Conservation (phyloP, 2,113 vertebrate species). For the Myotis brandtii region DNA sequence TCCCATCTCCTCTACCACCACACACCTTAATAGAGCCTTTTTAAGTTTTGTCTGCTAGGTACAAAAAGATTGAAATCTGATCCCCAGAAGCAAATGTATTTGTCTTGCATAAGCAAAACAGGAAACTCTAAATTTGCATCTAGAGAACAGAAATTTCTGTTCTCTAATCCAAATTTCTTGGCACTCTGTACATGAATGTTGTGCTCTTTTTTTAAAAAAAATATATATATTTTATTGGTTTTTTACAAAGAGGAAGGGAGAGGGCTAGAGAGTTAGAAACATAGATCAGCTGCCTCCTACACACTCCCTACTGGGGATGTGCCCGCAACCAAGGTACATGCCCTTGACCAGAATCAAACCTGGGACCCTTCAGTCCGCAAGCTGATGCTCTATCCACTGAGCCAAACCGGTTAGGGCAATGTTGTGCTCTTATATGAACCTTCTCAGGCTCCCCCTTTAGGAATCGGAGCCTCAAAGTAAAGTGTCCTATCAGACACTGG, state of each 20-base stretch:
- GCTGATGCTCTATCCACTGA: too few relatives aligned
- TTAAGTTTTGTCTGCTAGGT: not conserved
- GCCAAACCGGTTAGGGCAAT: not conserved
- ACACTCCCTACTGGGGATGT: too few relatives aligned
- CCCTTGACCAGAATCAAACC: too few relatives aligned
- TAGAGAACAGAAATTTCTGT: slow-evolving; percentile 2
- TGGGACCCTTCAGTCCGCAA: too few relatives aligned
- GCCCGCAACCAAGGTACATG: too few relatives aligned
- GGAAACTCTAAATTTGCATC: not conserved
- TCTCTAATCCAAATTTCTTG: not conserved
- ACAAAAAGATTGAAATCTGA: not conserved
- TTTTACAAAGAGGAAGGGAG: too few relatives aligned
- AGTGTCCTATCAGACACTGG: not conserved
- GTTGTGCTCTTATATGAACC: not conserved
- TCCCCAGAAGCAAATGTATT: not conserved
- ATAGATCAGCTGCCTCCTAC: too few relatives aligned
- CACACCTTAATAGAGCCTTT: not conserved
- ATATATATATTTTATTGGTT: too few relatives aligned
- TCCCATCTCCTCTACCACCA: not conserved
- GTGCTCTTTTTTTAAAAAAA: not conserved
- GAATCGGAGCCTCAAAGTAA: not conserved
- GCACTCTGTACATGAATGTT: not conserved
- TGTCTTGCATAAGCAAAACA: not conserved
- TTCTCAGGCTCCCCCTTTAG: not conserved
- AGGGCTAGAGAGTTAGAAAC: too few relatives aligned